These are phyloP conservation scores for Timema cristinae DNA, from an alignment of 2,888 invertebrate genomes.

Conservation along the genomic window DNA sequence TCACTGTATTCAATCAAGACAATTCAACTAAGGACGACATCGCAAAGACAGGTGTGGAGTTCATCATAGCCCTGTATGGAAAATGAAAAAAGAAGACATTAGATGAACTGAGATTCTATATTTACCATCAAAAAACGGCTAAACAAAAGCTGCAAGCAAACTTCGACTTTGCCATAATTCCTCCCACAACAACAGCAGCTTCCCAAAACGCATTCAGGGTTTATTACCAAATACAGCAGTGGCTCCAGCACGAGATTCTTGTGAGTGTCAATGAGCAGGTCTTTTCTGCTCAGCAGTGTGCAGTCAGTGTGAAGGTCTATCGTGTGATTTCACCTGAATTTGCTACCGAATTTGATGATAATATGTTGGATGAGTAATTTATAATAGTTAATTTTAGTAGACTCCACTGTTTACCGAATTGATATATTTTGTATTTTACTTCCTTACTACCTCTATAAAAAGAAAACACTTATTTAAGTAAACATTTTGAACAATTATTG, in stretches of 20 bases:
- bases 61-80: neutral
- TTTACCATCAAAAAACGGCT: neutral
- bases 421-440: no score
- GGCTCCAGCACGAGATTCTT: neutral
- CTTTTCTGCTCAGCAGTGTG: neutral
- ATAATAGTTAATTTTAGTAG: no score
- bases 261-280: neutral
- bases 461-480: no score
- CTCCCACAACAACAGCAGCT: slow-evolving; percentile 3
- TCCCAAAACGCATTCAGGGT: slow-evolving; percentile 1
- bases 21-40: slow-evolving; percentile 1
- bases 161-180: neutral
- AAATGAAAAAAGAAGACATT: neutral
- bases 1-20: neutral
- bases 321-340: neutral
- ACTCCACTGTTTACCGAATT: no score
- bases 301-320: slow-evolving; percentile 1
- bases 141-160: neutral
- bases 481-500: no score
- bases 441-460: no score
- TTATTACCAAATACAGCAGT: slow-evolving; percentile 2
- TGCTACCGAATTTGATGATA: neutral
- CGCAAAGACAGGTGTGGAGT: neutral
- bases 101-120: neutral
- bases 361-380: no score